These are phyloP conservation scores for Xiphorhynchus elegans DNA, from an alignment of 2,113 vertebrate genomes.

Conservation along the genomic window DNA sequence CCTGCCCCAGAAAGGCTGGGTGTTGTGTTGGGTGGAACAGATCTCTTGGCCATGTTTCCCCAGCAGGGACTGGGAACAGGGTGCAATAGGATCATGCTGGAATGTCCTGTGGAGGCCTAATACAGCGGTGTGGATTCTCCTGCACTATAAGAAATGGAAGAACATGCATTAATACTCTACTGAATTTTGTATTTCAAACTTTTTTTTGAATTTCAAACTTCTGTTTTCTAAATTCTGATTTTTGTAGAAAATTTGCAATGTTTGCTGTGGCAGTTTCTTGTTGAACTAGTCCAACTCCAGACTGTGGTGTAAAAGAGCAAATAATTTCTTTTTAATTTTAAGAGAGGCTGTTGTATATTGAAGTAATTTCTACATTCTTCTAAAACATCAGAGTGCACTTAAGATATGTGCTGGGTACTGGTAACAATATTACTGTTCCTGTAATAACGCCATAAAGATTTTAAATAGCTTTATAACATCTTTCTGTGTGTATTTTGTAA, in stretches of 20 bases:
- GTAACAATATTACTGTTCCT: background rate
- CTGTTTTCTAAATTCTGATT: background rate
- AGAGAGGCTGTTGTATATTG: background rate
- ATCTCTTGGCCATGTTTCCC: fast-evolving
- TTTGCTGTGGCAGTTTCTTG: background rate
- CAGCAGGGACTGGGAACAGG: background rate
- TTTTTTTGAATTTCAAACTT: background rate
- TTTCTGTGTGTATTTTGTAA: background rate
- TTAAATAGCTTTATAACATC: background rate
- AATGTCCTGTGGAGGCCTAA: background rate
- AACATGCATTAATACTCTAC: background rate
- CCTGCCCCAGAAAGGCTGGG: background rate
- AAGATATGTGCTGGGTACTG: background rate
- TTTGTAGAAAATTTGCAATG: background rate
- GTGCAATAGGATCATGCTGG: background rate
- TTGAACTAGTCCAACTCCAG: background rate
- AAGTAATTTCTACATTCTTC: background rate
- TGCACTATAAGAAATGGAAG: background rate
- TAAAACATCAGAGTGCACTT: background rate
- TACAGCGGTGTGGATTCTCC: background rate
- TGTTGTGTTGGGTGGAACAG: background rate
- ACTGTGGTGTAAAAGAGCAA: background rate
- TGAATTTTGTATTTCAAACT: background rate
- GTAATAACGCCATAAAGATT: background rate
- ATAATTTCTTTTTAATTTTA: background rate